Conservation (phyloP, 2,797 vertebrate genomes). For the Lagorchestes hirsutus region DNA sequence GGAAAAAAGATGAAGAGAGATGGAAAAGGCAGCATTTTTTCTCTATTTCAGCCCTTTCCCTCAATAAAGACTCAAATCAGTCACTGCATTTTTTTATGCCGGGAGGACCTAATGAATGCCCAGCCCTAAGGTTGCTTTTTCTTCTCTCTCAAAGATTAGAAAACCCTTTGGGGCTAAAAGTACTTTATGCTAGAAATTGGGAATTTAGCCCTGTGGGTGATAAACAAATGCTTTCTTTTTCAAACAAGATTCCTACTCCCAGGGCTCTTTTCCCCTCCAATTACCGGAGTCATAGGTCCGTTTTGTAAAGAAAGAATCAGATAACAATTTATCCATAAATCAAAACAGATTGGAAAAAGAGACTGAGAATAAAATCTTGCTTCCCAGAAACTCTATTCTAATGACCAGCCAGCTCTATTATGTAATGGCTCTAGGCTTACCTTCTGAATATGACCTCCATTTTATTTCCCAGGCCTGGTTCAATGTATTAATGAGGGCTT, state of each 20-base stretch:
- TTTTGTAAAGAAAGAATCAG: neutral
- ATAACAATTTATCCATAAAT: neutral
- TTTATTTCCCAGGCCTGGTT: neutral
- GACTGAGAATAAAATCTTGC: neutral
- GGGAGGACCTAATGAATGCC: neutral
- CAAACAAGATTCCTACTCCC: neutral
- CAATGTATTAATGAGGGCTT: rapidly evolving
- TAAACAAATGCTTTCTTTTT: neutral
- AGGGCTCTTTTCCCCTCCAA: neutral
- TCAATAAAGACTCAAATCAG: neutral
- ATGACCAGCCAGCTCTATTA: neutral
- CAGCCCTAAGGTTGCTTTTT: neutral
- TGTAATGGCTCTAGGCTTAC: neutral
- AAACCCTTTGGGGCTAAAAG: neutral
- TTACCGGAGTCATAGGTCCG: neutral
- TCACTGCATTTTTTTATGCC: rapidly evolving
- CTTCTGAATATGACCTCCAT: neutral
- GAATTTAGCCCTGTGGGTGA: neutral
- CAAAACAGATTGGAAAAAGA: neutral
- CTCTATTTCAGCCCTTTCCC: neutral
- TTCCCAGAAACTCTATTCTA: neutral
- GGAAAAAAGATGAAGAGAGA: neutral
- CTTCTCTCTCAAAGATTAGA: neutral
- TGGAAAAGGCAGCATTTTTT: neutral
- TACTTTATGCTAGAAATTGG: neutral